A percentile compares a stretch with the other conserved stretches of the same genome.
These are phyloP conservation scores for Craniophora ligustri DNA, from an alignment of 2,888 invertebrate genomes.

Conservation along the genomic window DNA sequence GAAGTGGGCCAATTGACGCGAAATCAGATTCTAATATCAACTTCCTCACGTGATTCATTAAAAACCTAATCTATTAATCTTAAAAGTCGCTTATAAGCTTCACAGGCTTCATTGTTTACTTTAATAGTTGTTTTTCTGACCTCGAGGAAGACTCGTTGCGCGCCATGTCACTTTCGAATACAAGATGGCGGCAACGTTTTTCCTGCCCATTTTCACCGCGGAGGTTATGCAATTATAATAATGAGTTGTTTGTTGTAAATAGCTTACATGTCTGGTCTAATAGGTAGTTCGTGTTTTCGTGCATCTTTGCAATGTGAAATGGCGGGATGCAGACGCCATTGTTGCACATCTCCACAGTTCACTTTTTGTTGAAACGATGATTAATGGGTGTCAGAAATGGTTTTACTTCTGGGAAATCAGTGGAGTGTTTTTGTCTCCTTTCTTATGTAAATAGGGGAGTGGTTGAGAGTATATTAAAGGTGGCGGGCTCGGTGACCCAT, in stretches of 20 bases:
- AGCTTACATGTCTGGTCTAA: slow-evolving; percentile 38
- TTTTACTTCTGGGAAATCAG: slow-evolving; percentile 22
- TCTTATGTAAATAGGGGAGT: slow-evolving; percentile 46
- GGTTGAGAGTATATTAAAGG: slow-evolving; percentile 32
- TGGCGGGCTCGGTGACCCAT: slow-evolving; percentile 19
- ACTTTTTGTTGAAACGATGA: slow-evolving; percentile 23
- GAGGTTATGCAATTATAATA: slow-evolving; percentile 41
- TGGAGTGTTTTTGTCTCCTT: slow-evolving; percentile 21
- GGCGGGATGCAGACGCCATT: slow-evolving; percentile 13
- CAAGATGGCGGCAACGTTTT: slow-evolving; percentile 63
- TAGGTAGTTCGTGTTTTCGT: slow-evolving; percentile 40
- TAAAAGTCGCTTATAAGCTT: slow-evolving; percentile 47
- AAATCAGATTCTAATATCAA: slow-evolving; percentile 20
- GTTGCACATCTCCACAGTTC: slow-evolving; percentile 22
- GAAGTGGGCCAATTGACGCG: slow-evolving; percentile 12
- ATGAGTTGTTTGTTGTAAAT: slow-evolving; percentile 37
- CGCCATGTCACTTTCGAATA: slow-evolving; percentile 74
- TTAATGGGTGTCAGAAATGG: slow-evolving; percentile 3
- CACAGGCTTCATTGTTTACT: slow-evolving; percentile 60
- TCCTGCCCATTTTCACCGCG: slow-evolving; percentile 67
- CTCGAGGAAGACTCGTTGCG: slow-evolving; percentile 56
- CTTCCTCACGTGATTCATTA: slow-evolving; percentile 33
- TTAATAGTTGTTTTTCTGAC: slow-evolving; percentile 52
- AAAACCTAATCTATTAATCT: slow-evolving; percentile 47
- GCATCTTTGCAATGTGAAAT: slow-evolving; percentile 22